Percentiles rank a stretch among this genome's conserved stretches.
phyloP scores from a whole-genome alignment of 2,797 vertebrate genomes.

The Mus minutoides region DNA sequence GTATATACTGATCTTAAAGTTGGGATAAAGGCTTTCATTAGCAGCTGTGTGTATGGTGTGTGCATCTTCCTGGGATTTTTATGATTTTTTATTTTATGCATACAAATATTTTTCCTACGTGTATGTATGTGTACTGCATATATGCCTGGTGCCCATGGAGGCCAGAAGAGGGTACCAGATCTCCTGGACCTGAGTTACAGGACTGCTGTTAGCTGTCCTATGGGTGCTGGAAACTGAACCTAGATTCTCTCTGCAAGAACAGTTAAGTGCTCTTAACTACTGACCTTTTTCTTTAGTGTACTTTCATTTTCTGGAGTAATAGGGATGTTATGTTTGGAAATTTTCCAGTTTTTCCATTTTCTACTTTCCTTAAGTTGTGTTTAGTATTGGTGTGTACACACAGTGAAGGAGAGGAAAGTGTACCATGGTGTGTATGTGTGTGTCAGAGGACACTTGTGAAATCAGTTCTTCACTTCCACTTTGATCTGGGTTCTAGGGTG shows the following conservation, averaged over 20 bases:
- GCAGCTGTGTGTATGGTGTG: background rate
- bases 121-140: no score
- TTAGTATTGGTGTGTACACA: background rate
- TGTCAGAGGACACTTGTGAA: background rate
- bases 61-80: background rate
- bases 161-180: background rate
- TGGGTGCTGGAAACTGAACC: background rate
- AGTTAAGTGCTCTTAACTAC: background rate
- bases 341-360: slow-evolving; percentile 36
- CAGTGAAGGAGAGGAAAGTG: background rate
- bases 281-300: background rate
- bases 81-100: background rate
- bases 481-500: background rate
- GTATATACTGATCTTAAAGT: background rate
- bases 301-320: background rate
- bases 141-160: no score
- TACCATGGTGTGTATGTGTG: no score
- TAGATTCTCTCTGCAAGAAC: background rate
- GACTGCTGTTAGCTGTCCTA: no score
- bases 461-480: background rate
- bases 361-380: background rate
- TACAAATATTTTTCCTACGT: background rate
- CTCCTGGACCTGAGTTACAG: background rate
- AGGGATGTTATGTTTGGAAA: background rate
- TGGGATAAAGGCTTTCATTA: background rate